Evolutionary conservation across 2,113 vertebrate species (phyloP).

Genomic region (Megalops atlanticus): DNA sequence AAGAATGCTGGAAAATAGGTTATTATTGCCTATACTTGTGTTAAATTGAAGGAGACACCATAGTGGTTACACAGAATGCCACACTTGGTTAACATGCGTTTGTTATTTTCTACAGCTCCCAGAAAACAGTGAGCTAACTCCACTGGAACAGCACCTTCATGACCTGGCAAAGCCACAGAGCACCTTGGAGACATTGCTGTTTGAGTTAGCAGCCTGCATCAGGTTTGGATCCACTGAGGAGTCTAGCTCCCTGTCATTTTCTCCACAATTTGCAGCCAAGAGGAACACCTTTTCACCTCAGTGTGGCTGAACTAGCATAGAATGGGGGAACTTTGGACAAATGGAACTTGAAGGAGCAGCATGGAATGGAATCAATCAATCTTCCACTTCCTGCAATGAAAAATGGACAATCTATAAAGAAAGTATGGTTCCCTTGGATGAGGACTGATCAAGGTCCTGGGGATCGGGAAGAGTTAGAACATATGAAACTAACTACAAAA

Average conservation of each 20-base stretch:
- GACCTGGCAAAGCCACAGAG: slow-evolving; percentile 5
- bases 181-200: not conserved
- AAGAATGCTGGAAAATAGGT: no score
- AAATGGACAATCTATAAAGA: not conserved
- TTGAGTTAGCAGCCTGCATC: not conserved
- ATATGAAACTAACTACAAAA: not conserved
- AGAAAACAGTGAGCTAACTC: not conserved
- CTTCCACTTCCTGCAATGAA: not conserved
- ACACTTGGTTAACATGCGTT: not conserved
- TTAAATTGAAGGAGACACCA: not conserved
- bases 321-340: no score
- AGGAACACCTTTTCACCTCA: not conserved
- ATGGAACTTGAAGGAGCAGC: no score
- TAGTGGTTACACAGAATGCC: not conserved
- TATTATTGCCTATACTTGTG: no score
- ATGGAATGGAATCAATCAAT: not conserved
- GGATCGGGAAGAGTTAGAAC: not conserved
- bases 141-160: not conserved
- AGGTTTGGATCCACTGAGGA: not conserved
- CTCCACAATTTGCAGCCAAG: not conserved
- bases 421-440: not conserved
- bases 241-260: not conserved
- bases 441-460: not conserved
- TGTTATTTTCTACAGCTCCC: not conserved
- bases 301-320: not conserved